Evolutionary conservation across 2,113 vertebrate species (phyloP).

Genomic region (Dipodomys ordii): DNA sequence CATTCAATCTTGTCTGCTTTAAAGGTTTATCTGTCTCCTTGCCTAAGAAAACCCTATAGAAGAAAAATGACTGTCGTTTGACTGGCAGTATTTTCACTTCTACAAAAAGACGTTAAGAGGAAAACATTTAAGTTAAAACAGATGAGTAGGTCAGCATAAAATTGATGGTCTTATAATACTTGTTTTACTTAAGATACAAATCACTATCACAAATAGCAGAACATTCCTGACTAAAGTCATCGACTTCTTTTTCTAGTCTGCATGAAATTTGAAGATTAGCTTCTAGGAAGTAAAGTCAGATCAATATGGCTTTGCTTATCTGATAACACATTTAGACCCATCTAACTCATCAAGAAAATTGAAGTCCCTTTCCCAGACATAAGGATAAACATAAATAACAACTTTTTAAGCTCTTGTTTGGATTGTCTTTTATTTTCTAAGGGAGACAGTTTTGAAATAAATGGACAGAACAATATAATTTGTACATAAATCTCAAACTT

Average conservation of each 20-base stretch:
- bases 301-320: slow-evolving; percentile 68
- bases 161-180: neutral
- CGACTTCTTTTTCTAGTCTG: slow-evolving; percentile 31
- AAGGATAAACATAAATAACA: neutral
- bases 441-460: neutral
- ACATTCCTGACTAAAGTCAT: slow-evolving; percentile 47
- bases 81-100: neutral
- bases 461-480: slow-evolving; percentile 3
- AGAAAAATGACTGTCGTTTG: neutral
- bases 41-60: neutral
- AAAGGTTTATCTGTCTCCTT: neutral
- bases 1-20: neutral
- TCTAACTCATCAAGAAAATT: slow-evolving; percentile 53
- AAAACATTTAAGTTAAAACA: slow-evolving; percentile 40
- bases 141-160: neutral
- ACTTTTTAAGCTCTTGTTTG: slow-evolving; percentile 21
- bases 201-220: slow-evolving; percentile 34
- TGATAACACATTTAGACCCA: slow-evolving; percentile 42
- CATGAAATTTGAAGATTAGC: slow-evolving; percentile 56
- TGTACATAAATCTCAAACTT: slow-evolving; percentile 22
- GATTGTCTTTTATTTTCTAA: neutral
- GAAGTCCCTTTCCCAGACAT: neutral
- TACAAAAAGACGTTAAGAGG: neutral
- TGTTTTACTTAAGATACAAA: slow-evolving; percentile 46
- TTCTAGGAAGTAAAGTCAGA: slow-evolving; percentile 62